Percentiles rank a stretch among this genome's conserved stretches.
Evolutionary conservation across 23 tunicate genomes (phyloP).

Genomic region (Halocynthia aurantium): DNA sequence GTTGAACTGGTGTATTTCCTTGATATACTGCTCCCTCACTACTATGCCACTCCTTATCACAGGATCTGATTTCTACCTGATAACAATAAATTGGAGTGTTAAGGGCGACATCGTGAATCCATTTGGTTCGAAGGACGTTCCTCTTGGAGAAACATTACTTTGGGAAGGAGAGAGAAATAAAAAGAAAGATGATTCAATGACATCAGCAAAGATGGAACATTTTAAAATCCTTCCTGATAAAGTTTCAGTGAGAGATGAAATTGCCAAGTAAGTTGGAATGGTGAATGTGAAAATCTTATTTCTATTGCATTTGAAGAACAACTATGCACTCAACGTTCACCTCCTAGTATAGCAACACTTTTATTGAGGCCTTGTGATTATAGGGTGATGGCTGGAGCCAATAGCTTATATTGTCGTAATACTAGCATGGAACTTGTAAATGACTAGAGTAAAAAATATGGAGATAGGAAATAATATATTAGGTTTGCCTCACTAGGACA

Average conservation of each 20-base stretch:
- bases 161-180: conserved; percentile 9
- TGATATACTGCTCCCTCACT: too few relatives aligned
- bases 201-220: conserved; percentile 4
- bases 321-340: not conserved
- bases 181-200: conserved; percentile 14
- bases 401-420: too few relatives aligned
- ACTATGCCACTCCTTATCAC: not conserved
- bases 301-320: not conserved
- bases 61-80: conserved; percentile 18
- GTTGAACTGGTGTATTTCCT: too few relatives aligned
- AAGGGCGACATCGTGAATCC: conserved; percentile 8
- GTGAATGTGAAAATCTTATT: not conserved
- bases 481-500: too few relatives aligned
- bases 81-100: conserved; percentile 17
- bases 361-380: too few relatives aligned
- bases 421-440: too few relatives aligned
- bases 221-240: conserved; percentile 5
- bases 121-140: not conserved
- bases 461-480: too few relatives aligned
- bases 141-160: not conserved
- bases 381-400: too few relatives aligned
- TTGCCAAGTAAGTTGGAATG: conserved; percentile 5
- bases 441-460: too few relatives aligned
- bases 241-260: conserved; percentile 11
- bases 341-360: too few relatives aligned